Base-by-base conservation (phyloP, 2,888 invertebrate genomes). In the Trissoscelio sp. region DNA sequence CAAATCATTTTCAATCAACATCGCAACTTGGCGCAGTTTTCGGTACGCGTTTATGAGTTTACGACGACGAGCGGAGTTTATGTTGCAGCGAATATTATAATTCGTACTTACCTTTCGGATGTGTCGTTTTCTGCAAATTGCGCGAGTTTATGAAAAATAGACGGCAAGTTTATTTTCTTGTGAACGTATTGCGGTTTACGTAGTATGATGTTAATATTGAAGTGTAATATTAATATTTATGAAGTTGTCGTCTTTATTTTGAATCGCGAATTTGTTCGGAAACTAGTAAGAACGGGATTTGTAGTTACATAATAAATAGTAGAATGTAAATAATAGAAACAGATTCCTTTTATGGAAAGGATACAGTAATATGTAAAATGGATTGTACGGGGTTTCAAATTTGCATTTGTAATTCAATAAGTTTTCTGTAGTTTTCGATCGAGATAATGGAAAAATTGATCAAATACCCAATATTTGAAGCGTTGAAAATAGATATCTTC, bases 1-100 rank as follows among this genome's bases (percentile, higher is more conserved):
- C 64, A 51, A 64, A 64, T 64, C 37, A 37, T 51, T 51, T 51
- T 64, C 48, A 64, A 51, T 64, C 64, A 64, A 64, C 48, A 22
- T 64, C 16, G 34, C 34, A 22, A 22, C 24, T 39, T 42, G 0
- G 2, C 24, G 14, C 14, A 53, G 16, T 24, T 39, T 64, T 48
- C 64, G 28, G 14, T 2, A 31, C 6, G n/a, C 11, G n/a, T 46
- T 62, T 62, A 31, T 18, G 31, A 62, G n/a, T 46, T 62, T 34
- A n/a, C 14, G 3, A n/a, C 14, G 46, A 31, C 28, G 28, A 44
- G 16, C 7, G 6, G 12, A 62, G 31, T 31, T 44, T 62, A 31
- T 34, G n/a, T 46, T 31, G 6, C 0, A 24, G n/a, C n/a, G 12
- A 31, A 46, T 31, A 46, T 62, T 62, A 46, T 46, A 39, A 58